Base-by-base conservation (phyloP, 2,113 vertebrate species). In the Actenoides hombroni region DNA sequence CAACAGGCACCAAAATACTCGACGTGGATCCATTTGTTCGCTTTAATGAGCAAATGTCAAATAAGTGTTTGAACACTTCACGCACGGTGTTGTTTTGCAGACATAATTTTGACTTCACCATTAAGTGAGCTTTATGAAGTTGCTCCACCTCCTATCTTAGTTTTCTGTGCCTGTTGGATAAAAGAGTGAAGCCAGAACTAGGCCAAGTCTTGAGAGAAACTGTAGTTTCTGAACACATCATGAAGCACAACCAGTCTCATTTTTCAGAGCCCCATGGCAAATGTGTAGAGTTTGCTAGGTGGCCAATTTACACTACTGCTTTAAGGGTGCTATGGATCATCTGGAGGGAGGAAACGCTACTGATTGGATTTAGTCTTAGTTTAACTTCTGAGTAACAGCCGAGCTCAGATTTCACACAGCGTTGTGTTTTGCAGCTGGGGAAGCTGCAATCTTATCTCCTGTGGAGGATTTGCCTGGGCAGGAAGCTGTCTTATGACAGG, bases 181-280 rank as follows among this genome's bases (percentile, higher is more conserved):
- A 49, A 83, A 29, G 13, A 28, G 39, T 4, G 7, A 53, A 77
- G 63, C 15, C 51, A 83, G 42, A 60, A 54, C 10, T 5, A n/a
- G 26, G 48, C 11, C 3, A 8, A 13, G 25, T n/a, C 5, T 11
- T 4, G 40, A n/a, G n/a, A 37, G 15, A 19, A 67, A 5, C 19
- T 40, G 19, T 5, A 2, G 10, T 26, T 67, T 56, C 26, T 15
- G 44, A 40, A 13, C 11, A 10, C 5, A 20, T 0, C 33, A 19
- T 3, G 7, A 19, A 35, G 35, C 1, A 6, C 1, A 5, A 40
- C 20, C 10, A 1, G 0, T 44, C 49, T 77, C 24, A 6, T 78
- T 86, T 75, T 75, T 29, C 31, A 82, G 51, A 67, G 51, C 59
- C 76, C 18, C 2, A 0, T 46, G 78, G 42, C 74, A 81, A 37